These are phyloP conservation scores for Amphimallon solstitiale DNA, from an alignment of 2,888 invertebrate genomes.

Conservation along the genomic window DNA sequence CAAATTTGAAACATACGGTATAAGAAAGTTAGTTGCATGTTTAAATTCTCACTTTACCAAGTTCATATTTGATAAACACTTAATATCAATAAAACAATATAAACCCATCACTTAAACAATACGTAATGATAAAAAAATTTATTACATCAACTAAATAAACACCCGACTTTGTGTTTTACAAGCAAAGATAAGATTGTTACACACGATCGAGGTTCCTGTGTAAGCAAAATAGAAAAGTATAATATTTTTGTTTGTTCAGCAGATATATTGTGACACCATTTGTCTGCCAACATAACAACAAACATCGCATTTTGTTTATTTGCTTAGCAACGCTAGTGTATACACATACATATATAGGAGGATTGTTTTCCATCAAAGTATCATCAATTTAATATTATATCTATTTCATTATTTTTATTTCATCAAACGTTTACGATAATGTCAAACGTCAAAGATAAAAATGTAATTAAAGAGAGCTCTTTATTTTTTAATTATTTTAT, in stretches of 20 bases:
- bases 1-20: too few species aligned
- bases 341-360: neutral
- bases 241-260: constrained; percentile 9
- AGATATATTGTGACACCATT: neutral
- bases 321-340: neutral
- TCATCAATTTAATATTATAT: too few species aligned
- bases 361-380: neutral
- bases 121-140: constrained; percentile 6
- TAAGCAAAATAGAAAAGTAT: neutral
- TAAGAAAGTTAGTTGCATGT: too few species aligned
- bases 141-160: constrained; percentile 1
- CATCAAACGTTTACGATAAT: too few species aligned
- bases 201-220: neutral
- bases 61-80: too few species aligned
- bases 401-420: neutral
- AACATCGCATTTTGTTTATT: constrained; percentile 3
- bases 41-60: too few species aligned
- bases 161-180: neutral
- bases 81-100: too few species aligned
- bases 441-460: too few species aligned
- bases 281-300: constrained; percentile 5
- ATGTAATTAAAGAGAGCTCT: too few species aligned
- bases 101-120: too few species aligned
- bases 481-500: too few species aligned
- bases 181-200: constrained; percentile 20